Base-by-base conservation (phyloP, 2,797 vertebrate genomes). In the Bufotes viridis region DNA sequence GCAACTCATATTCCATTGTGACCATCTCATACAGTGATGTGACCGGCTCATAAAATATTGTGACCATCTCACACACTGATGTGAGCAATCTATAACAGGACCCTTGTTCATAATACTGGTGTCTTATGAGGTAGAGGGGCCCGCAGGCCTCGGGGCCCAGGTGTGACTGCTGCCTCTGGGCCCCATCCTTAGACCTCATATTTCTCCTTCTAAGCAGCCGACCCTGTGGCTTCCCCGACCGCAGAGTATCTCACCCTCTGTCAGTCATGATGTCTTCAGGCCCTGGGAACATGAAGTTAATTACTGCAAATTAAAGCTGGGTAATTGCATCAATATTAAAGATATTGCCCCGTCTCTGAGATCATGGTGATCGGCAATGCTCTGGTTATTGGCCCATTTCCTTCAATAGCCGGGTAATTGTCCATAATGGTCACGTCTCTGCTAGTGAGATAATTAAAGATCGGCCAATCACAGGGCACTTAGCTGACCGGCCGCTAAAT, bases 281-380 rank as follows among this genome's bases (percentile, higher is more conserved):
- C 53, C 76, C 75, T 69, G 74, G 84, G 76, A 29, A 72, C 63
- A 85, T 75, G n/a, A 81, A 85, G 63, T 42, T 86, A 89, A 89
- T 89, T 86, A 75, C 70, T 58, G 58, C 42, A 67, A 86, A 86
- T 89, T 76, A 75, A 72, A 69, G 8, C 70, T 20, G 26, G 34
- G 80, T 89, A 89, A 89, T 89, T 82, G 79, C 88, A 60, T 69
- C 72, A 86, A 89, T 89, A 89, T 78, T 72, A 86, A 86, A 78
- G 69, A 89, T 89, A 89, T 89, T 86, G 26, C 49, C 81, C 65
- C 69, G 53, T 78, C 72, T 78, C 24, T 51, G 49, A 87, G 51
- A 42, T 72, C 17, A 76, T 8, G 51, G 20, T 3, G 81, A 69
- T 83, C 79, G 15, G 15, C 14, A 72, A 49, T 3, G 26, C 55